Evolutionary conservation across 2,113 vertebrate genomes (phyloP), one percentile per base, ranked within the genome.

Genomic region (Galbula dea): DNA sequence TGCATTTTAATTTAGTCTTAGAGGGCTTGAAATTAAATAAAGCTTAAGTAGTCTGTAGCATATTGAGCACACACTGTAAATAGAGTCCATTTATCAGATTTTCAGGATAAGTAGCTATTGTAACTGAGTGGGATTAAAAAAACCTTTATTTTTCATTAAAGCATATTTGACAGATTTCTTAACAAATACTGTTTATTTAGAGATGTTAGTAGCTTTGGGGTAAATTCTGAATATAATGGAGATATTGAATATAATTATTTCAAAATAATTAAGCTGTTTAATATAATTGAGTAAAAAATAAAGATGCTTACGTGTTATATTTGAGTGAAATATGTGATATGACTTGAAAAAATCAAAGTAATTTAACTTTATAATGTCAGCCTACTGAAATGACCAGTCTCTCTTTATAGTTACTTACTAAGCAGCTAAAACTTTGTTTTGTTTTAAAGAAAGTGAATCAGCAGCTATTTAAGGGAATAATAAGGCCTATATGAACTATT

Each of bases 11-110:
- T 94, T 88, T 92, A 36, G 39, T 51, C 55, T 92, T 20, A 10
- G 74, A 78, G 49, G 66, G 54, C 62, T 91, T 26, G 9, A 90
- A 96, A 92, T 95, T 87, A 96, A 89, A 76, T 85, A 45, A 89
- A 95, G 63, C 41, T 66, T 85, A 82, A 89, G 55, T 32, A 69
- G 49, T 62, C 67, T 87, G 71, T 82, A 83, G 4, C 71, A 66
- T 89, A 79, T 80, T 94, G 91, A 89, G 58, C 15, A 68, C 65
- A 41, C 52, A 29, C 39, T 89, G 34, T 89, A 82, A 96, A 93
- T 89, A 89, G 18, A 75, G 86, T 41, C 51, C 39, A 27, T 95
- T 90, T 89, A 76, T 79, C 81, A 92, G 69, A 89, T 96, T 85
- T 92, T 92, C 81, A 29, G 51, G 54, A 51, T 93, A 91, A 92